Conservation (phyloP, 2,888 invertebrate genomes). For the Erannis defoliaria region DNA sequence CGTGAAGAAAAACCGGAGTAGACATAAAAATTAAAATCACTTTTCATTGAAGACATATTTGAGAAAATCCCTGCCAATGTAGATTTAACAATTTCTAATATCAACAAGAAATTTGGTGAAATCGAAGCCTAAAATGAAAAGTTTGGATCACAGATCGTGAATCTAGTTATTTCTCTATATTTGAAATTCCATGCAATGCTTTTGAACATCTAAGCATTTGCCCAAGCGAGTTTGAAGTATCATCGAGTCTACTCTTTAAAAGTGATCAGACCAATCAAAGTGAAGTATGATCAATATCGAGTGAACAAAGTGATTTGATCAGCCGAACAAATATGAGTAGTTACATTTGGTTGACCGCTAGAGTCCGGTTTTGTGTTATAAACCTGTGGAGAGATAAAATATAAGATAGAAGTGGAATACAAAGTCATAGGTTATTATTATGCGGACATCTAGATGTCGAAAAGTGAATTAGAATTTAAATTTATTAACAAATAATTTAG, state of each 20-base stretch:
- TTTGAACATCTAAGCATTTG: constrained; percentile 71
- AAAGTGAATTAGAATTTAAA: constrained; percentile 59
- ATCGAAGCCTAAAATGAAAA: constrained; percentile 76
- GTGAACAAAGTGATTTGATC: constrained; percentile 82
- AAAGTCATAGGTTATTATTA: constrained; percentile 61
- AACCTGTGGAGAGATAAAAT: constrained; percentile 86
- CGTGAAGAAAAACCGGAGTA: constrained; percentile 60
- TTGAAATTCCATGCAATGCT: constrained; percentile 72
- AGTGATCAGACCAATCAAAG: constrained; percentile 75
- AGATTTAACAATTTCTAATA: constrained; percentile 36
- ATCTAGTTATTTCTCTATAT: constrained; percentile 57
- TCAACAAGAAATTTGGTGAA: constrained; percentile 52
- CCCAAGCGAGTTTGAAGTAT: constrained; percentile 73
- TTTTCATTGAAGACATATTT: constrained; percentile 75
- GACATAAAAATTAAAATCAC: constrained; percentile 60
- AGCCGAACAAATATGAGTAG: constrained; percentile 83
- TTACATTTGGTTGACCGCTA: constrained; percentile 87
- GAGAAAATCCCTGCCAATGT: constrained; percentile 67
- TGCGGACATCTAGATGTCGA: constrained; percentile 66
- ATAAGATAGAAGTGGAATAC: constrained; percentile 81
- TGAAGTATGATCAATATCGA: constrained; percentile 80
- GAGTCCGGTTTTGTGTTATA: constrained; percentile 87
- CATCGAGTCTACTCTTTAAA: constrained; percentile 72
- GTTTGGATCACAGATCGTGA: constrained; percentile 47
- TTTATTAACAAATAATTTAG: too few relatives aligned